These are phyloP conservation scores for Tenthredo mesomela DNA, from an alignment of 2,888 invertebrate species.

Conservation along the genomic window DNA sequence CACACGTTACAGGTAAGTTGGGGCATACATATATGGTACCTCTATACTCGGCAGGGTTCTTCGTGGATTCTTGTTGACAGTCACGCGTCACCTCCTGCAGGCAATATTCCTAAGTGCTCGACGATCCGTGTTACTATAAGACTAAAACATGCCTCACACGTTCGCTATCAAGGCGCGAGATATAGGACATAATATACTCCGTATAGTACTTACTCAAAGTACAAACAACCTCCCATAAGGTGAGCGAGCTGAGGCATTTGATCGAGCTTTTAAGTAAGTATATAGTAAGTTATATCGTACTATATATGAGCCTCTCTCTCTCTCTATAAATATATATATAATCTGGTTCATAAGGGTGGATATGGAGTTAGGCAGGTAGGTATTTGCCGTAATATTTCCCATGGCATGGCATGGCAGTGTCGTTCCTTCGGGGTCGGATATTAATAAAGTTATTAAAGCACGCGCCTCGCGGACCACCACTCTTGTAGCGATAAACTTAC, in stretches of 20 bases:
- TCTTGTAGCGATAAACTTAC: conserved; percentile 28
- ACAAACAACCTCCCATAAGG: conserved; percentile 24
- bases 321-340: background rate
- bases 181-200: background rate
- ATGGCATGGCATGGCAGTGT: background rate
- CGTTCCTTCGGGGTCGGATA: conserved; percentile 33
- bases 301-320: background rate
- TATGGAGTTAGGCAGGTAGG: background rate
- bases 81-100: conserved; percentile 25
- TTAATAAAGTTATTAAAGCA: conserved; percentile 50
- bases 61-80: conserved; percentile 17
- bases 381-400: conserved; percentile 44
- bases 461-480: conserved; percentile 25
- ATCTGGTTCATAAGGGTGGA: background rate
- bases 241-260: background rate
- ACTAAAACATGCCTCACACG: background rate
- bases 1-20: background rate
- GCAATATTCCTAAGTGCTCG: conserved; percentile 47
- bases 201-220: conserved; percentile 29
- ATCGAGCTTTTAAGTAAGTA: conserved; percentile 18
- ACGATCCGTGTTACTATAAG: conserved; percentile 3
- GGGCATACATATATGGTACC: background rate
- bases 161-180: background rate
- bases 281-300: background rate
- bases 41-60: background rate